These are phyloP conservation scores for Drosophila ogumai DNA, from an alignment of 1,140 invertebrate species.

Conservation along the genomic window DNA sequence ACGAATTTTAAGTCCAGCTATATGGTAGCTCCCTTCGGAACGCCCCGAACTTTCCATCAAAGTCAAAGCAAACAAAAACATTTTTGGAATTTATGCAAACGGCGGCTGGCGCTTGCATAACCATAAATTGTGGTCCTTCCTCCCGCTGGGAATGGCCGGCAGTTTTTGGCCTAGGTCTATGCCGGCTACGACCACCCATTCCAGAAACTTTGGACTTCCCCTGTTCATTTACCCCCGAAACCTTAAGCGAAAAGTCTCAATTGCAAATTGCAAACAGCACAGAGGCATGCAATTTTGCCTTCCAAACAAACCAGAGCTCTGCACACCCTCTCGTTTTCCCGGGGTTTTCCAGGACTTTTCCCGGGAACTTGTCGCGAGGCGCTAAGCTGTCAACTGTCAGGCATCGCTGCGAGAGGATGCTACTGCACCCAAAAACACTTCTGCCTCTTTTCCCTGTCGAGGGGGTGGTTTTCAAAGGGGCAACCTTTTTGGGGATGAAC, in stretches of 20 bases:
- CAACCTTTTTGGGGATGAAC: background rate
- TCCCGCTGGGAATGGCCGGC: constrained; percentile 26
- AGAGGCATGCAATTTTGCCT: constrained; percentile 74
- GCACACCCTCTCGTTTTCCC: background rate
- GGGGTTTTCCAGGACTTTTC: constrained; percentile 3
- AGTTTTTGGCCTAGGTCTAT: constrained; percentile 36
- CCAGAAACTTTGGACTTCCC: background rate
- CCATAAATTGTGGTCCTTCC: constrained; percentile 66
- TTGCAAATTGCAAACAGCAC: constrained; percentile 80
- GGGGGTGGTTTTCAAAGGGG: constrained; percentile 16
- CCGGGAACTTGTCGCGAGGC: constrained; percentile 62
- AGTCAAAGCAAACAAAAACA: constrained; percentile 76
- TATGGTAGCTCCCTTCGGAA: background rate
- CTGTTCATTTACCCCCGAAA: background rate
- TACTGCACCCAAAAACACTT: constrained; percentile 43
- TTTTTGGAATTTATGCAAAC: constrained; percentile 78
- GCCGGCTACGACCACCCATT: constrained; percentile 10
- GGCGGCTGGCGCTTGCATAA: constrained; percentile 55
- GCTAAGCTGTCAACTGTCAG: constrained; percentile 80
- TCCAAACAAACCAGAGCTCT: constrained; percentile 20
- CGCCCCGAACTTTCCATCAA: constrained; percentile 55
- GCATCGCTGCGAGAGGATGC: constrained; percentile 36
- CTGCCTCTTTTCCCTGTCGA: background rate
- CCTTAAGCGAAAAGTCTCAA: constrained; percentile 72
- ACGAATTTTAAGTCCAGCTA: constrained; percentile 1